phyloP scores from a whole-genome alignment of 2,797 vertebrate species.

The Urosaurus nigricauda region DNA sequence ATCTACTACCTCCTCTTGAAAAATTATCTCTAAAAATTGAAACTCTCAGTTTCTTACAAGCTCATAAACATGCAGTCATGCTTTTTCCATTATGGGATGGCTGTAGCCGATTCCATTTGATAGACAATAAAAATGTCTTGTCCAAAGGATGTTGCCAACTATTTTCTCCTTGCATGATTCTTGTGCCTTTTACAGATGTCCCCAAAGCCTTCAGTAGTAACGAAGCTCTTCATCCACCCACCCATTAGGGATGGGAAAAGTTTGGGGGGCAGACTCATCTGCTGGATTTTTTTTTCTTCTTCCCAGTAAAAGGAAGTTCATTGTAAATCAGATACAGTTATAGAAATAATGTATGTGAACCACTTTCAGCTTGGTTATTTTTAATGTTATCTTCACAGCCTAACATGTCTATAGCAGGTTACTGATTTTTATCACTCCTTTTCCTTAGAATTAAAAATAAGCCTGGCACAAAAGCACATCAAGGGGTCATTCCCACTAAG shows the following conservation, averaged over 20 bases:
- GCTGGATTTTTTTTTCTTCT: neutral
- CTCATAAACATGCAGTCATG: neutral
- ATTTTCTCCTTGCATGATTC: neutral
- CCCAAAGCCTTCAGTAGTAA: neutral
- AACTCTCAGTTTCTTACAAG: neutral
- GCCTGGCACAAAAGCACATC: neutral
- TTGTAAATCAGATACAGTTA: neutral
- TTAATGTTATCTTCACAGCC: neutral
- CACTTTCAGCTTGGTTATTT: neutral
- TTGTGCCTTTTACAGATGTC: neutral
- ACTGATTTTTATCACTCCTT: neutral
- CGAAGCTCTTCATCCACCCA: neutral
- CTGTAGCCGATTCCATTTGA: neutral
- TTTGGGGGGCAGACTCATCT: too few relatives aligned
- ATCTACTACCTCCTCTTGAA: neutral
- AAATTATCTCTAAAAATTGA: constrained; percentile 20
- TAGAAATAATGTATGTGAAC: neutral
- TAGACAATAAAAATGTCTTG: neutral
- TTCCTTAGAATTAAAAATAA: neutral
- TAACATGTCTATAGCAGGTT: neutral
- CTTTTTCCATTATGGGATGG: neutral
- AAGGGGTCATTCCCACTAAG: too few relatives aligned
- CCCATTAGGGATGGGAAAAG: neutral
- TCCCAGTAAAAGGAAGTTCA: neutral
- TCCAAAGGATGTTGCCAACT: neutral